These are phyloP conservation scores for Cenopis cana DNA, from an alignment of 2,888 invertebrate genomes.

Conservation along the genomic window DNA sequence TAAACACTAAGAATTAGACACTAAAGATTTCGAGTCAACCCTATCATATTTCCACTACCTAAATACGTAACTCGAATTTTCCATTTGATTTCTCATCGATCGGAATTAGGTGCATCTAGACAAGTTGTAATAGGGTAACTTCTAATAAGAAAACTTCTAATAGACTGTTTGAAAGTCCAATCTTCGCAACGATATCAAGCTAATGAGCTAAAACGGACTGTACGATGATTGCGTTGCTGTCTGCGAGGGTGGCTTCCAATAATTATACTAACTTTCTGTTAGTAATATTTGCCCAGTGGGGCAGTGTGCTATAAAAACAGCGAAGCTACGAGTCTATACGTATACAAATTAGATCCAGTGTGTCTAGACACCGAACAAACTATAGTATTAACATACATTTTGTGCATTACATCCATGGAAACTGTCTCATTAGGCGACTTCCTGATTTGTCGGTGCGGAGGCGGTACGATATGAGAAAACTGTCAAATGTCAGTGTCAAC, in stretches of 20 bases:
- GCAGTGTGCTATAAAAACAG: conserved; percentile 15
- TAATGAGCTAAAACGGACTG: conserved; percentile 72
- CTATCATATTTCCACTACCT: conserved; percentile 2
- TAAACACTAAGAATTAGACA: background rate
- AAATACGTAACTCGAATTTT: conserved; percentile 49
- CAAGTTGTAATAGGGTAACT: conserved; percentile 78
- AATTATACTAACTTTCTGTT: conserved; percentile 38
- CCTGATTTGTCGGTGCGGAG: no score
- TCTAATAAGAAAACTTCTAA: conserved; percentile 84
- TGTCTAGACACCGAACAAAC: background rate
- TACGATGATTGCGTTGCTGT: conserved; percentile 55
- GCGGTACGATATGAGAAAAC: no score
- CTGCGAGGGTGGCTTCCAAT: conserved; percentile 46
- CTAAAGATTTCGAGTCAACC: background rate
- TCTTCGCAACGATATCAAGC: conserved; percentile 69
- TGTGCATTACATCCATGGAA: no score
- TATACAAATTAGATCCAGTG: background rate
- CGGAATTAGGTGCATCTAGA: conserved; percentile 66
- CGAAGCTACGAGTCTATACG: background rate
- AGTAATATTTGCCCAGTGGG: conserved; percentile 34
- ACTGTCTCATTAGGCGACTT: no score
- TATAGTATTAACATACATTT: no score
- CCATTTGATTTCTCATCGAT: conserved; percentile 68
- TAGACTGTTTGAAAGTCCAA: conserved; percentile 77
- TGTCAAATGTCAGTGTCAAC: no score